phyloP scores from a whole-genome alignment of 1,140 invertebrate species.

The Chrysomallon squamiferum region DNA sequence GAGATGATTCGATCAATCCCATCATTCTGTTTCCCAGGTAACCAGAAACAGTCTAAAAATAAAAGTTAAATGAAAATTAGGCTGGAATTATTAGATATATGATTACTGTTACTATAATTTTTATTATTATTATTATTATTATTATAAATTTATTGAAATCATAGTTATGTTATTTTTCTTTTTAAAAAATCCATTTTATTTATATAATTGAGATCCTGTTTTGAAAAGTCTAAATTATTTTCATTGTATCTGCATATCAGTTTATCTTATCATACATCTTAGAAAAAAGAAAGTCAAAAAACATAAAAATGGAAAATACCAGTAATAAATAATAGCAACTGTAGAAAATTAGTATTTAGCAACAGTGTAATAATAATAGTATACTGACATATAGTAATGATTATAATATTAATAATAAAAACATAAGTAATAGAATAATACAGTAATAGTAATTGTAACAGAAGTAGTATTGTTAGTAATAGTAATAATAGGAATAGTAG shows the following conservation, averaged over 20 bases:
- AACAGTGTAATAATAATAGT: no score
- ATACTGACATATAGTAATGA: no score
- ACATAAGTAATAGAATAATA: no score
- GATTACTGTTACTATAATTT: not conserved
- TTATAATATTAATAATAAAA: no score
- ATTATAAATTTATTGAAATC: not conserved
- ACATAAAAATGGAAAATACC: no score
- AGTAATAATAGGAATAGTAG: no score
- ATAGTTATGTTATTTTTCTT: not conserved
- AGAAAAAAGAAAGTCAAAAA: not conserved
- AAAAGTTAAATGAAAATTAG: not conserved
- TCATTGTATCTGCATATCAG: not conserved
- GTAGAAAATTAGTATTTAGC: no score
- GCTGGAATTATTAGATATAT: not conserved
- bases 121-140: not conserved
- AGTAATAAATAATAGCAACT: no score
- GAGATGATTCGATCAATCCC: slow-evolving; percentile 46
- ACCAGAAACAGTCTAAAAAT: not conserved
- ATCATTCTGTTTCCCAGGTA: slow-evolving; percentile 54
- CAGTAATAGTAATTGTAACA: no score
- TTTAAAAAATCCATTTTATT: not conserved
- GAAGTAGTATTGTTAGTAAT: no score
- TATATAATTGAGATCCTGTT: not conserved
- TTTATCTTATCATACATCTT: not conserved
- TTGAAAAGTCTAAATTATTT: not conserved